These are phyloP conservation scores for Eospalax fontanierii DNA, from an alignment of 2,797 vertebrate species.

Conservation along the genomic window DNA sequence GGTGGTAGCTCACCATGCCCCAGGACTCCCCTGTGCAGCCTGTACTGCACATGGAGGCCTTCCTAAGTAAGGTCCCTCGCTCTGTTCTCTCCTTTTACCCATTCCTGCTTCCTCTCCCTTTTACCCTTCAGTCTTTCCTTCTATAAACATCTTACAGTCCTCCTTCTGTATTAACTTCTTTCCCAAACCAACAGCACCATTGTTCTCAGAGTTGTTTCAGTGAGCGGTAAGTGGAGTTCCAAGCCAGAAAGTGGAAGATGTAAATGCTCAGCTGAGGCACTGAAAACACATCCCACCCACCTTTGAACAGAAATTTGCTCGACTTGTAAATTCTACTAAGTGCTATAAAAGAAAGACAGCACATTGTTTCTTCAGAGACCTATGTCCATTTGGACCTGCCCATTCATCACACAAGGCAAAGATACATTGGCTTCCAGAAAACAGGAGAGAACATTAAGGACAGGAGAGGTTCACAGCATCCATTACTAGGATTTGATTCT, in stretches of 20 bases:
- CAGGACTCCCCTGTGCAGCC: neutral
- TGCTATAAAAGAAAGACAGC: neutral
- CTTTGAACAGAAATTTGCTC: conserved; percentile 25
- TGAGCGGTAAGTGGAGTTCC: neutral
- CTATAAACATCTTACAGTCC: neutral
- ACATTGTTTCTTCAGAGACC: conserved; percentile 23
- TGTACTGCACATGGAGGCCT: neutral
- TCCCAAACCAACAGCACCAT: neutral
- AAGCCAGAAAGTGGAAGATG: neutral
- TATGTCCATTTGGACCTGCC: neutral
- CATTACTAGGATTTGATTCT: conserved; percentile 4
- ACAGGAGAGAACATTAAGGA: conserved; percentile 17
- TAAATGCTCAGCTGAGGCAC: neutral
- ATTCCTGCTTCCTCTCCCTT: neutral
- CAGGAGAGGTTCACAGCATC: neutral
- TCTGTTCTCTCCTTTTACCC: neutral
- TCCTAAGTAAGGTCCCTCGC: neutral
- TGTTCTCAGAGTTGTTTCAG: neutral
- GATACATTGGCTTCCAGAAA: neutral
- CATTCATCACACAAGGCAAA: neutral
- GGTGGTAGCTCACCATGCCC: neutral
- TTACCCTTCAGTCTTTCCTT: neutral
- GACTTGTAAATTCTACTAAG: neutral
- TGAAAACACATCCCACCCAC: neutral
- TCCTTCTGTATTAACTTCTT: neutral